Evolutionary conservation across 2,797 vertebrate genomes (phyloP), one percentile per base, ranked within the genome.

Genomic region (Coccyzus lansbergi): DNA sequence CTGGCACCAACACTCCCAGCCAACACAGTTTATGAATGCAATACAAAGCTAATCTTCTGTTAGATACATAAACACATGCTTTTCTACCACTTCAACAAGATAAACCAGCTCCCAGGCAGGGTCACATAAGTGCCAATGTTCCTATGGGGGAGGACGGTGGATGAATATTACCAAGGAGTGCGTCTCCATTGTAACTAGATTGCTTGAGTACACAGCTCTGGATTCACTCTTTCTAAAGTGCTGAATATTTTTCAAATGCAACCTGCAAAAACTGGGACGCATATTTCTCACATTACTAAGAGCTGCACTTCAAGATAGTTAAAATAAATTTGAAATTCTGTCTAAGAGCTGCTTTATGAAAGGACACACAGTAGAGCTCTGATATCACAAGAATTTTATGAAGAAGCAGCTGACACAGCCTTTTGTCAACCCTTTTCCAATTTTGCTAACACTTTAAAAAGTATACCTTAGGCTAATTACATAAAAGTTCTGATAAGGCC

Each of bases 401-500:
- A 71, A 36, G 15, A 71, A 52, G 9, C 9, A 88, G 25, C 7
- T 68, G 26, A 55, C 81, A 79, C 4, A 36, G 22, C n/a, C 10
- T 58, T 64, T 25, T 18, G 15, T n/a, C 36, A 79, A 51, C 12
- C 3, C 3, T 40, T 49, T 69, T 38, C 7, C 24, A 58, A 58
- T 40, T 53, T 69, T 38, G 44, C 5, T 62, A 69, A 20, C 8
- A 33, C 5, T 56, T 65, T 3, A 65, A 74, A 77, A 86, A 65
- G 7, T 9, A 75, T 0, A 0, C 20, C 12, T 62, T 70, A 11
- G 12, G 17, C 34, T 55, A 51, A 91, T 42, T 40, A 40, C 0
- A 0, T 18, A 7, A 7, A 0, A 51, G 64, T 87, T 71, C 25
- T 31, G 13, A 2, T 14, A 19, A 53, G 2, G 10, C 5, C 52